Conservation (phyloP, 2,888 invertebrate species). For the Andrena camellia region DNA sequence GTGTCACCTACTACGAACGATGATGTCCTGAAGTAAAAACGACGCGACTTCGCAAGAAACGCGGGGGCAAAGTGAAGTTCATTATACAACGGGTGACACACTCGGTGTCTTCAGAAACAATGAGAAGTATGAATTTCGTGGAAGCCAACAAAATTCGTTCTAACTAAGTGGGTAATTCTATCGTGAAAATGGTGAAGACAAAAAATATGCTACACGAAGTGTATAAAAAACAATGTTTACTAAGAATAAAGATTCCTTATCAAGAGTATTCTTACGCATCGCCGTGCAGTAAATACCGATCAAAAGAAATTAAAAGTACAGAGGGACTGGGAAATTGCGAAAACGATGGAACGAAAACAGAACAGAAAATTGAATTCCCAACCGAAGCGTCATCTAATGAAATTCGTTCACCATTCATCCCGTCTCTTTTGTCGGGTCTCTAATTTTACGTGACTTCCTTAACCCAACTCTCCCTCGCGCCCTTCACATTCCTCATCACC, state of each 20-base stretch:
- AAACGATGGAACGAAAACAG: neutral
- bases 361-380: constrained; percentile 8
- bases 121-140: too few species aligned
- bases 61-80: neutral
- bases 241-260: too few species aligned
- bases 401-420: constrained; percentile 63
- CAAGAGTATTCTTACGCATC: too few species aligned
- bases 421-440: constrained; percentile 54
- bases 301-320: too few species aligned
- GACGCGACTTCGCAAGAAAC: constrained; percentile 29
- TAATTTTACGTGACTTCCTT: constrained; percentile 59
- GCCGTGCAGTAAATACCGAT: too few species aligned
- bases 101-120: too few species aligned
- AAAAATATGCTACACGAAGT: too few species aligned
- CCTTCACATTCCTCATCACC: constrained; percentile 11
- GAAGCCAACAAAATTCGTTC: too few species aligned
- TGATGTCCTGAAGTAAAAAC: constrained; percentile 29
- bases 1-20: constrained; percentile 35
- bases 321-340: neutral
- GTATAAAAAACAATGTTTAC: too few species aligned
- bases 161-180: too few species aligned
- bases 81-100: constrained; percentile 4
- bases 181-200: too few species aligned
- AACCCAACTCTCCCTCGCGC: neutral
- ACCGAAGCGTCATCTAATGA: constrained; percentile 56